Conservation (phyloP, 2,113 vertebrate genomes). For the Callospermophilus lateralis region DNA sequence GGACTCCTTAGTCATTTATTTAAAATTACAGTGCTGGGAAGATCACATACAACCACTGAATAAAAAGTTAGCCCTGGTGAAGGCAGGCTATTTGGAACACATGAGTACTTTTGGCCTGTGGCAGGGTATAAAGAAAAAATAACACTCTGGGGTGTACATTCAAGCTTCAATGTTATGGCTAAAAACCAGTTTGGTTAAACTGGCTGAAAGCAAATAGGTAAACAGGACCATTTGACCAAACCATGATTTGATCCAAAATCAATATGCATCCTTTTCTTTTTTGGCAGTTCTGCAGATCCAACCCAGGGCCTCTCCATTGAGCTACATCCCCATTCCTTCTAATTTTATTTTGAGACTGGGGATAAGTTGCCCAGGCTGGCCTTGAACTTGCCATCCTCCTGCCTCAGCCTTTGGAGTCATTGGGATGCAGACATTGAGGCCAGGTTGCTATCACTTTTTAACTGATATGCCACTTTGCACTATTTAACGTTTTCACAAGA, state of each 20-base stretch:
- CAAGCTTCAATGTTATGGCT: background rate
- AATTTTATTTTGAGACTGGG: background rate
- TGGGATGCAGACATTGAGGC: background rate
- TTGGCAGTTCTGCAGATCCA: background rate
- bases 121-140: slow-evolving; percentile 82
- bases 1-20: background rate
- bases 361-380: too few species aligned
- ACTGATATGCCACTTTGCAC: background rate
- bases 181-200: background rate
- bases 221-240: background rate
- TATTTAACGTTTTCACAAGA: background rate
- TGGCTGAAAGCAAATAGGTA: background rate
- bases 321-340: background rate
- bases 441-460: background rate
- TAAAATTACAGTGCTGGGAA: background rate
- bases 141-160: background rate
- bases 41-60: background rate
- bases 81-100: background rate
- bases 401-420: too few species aligned
- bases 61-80: background rate
- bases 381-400: too few species aligned
- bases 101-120: slow-evolving; percentile 47
- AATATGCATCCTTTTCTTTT: background rate
- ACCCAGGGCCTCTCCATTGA: background rate
- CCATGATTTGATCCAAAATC: background rate